Evolutionary conservation across 1,140 invertebrate species (phyloP).

Genomic region (Carposina sasakii): DNA sequence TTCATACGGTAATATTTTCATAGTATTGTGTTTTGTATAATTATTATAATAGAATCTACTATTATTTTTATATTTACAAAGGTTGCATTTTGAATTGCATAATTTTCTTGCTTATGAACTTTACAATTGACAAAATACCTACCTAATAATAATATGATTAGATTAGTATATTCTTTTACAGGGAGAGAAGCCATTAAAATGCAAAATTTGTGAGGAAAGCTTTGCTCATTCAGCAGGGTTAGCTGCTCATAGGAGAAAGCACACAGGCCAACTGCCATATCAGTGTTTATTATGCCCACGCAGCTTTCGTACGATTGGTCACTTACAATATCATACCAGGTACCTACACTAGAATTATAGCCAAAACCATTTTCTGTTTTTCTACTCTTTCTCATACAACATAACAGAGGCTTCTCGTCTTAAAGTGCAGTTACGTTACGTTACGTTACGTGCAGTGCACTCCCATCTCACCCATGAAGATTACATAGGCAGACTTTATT

Average conservation of each 20-base stretch:
- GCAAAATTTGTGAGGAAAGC: slow-evolving; percentile 60
- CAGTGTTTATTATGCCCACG: slow-evolving; percentile 59
- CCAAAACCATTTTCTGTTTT: not conserved
- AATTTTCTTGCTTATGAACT: not conserved
- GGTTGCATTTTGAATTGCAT: slow-evolving; percentile 4
- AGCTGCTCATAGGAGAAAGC: slow-evolving; percentile 70
- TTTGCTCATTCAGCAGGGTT: slow-evolving; percentile 71
- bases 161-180: slow-evolving; percentile 27
- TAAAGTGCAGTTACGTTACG: too few species aligned
- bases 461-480: too few species aligned
- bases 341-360: slow-evolving; percentile 14
- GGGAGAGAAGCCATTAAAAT: slow-evolving; percentile 73
- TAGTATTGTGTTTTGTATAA: slow-evolving; percentile 5
- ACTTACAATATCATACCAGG: slow-evolving; percentile 73
- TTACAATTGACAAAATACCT: too few species aligned
- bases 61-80: slow-evolving; percentile 8
- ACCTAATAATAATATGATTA: too few species aligned
- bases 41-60: slow-evolving; percentile 7
- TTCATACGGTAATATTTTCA: slow-evolving; percentile 67
- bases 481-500: too few species aligned
- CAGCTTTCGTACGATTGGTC: slow-evolving; percentile 57
- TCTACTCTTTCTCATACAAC: too few species aligned
- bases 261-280: slow-evolving; percentile 72
- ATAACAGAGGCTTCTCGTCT: too few species aligned
- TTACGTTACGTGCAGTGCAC: too few species aligned